Conservation (phyloP, 2,113 vertebrate genomes). For the Chloebia gouldiae region DNA sequence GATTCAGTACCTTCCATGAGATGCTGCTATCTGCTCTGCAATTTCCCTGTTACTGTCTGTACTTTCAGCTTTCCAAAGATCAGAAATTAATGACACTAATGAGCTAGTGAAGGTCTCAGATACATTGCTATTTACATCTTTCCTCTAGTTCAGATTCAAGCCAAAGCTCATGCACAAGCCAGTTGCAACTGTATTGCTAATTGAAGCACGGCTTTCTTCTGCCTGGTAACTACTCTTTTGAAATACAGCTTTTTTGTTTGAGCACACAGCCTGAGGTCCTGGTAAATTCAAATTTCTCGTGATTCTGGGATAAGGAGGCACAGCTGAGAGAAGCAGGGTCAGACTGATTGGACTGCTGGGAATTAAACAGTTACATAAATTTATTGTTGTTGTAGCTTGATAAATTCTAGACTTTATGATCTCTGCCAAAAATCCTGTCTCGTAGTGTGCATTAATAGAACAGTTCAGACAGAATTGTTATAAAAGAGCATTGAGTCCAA, state of each 20-base stretch:
- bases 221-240: neutral
- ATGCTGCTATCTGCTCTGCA: neutral
- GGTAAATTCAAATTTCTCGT: neutral
- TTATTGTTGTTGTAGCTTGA: neutral
- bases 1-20: neutral
- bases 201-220: fast-evolving
- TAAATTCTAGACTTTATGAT: neutral
- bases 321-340: neutral
- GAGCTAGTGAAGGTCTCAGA: neutral
- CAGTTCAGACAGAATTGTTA: neutral
- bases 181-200: neutral
- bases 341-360: neutral
- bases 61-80: neutral
- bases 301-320: neutral
- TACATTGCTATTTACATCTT: neutral
- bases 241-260: neutral
- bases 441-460: neutral
- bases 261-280: neutral
- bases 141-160: neutral
- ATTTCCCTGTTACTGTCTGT: neutral
- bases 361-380: neutral
- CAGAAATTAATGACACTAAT: neutral
- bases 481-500: neutral
- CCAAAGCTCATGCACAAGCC: neutral
- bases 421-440: neutral